Conservation (phyloP, 2,888 invertebrate genomes). For the Dasypogon diadema region DNA sequence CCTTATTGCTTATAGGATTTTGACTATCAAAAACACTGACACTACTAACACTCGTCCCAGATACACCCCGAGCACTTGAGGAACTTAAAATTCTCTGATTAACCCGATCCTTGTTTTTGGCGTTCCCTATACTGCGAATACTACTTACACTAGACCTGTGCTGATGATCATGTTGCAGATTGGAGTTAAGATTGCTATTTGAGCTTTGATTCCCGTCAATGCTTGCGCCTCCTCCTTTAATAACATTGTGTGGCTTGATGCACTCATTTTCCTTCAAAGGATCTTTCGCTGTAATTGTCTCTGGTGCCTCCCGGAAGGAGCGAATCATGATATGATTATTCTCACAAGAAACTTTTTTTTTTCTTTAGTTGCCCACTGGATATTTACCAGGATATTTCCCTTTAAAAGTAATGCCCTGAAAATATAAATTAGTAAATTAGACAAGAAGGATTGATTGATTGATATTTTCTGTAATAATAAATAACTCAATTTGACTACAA, state of each 20-base stretch:
- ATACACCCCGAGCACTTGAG: slow-evolving; percentile 56
- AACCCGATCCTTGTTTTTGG: slow-evolving; percentile 56
- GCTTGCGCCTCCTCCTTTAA: not conserved
- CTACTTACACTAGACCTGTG: slow-evolving; percentile 4
- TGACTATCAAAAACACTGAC: slow-evolving; percentile 43
- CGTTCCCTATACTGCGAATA: slow-evolving; percentile 44
- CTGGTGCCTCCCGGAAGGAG: slow-evolving; percentile 56
- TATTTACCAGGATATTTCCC: too few species aligned
- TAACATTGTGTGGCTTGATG: not conserved
- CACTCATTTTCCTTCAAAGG: not conserved
- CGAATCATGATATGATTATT: slow-evolving; percentile 55
- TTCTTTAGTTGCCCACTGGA: too few species aligned
- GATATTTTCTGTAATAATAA: too few species aligned
- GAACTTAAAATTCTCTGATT: slow-evolving; percentile 58
- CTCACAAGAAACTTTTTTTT: slow-evolving; percentile 23
- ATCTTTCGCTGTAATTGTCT: slow-evolving; percentile 35
- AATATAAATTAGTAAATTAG: too few species aligned
- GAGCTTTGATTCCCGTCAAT: slow-evolving; percentile 7
- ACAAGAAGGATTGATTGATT: too few species aligned
- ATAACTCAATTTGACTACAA: too few species aligned
- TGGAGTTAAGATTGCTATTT: slow-evolving; percentile 37
- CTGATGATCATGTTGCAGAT: slow-evolving; percentile 49
- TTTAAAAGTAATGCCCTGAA: too few species aligned
- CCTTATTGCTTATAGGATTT: slow-evolving; percentile 55
- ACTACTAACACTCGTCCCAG: slow-evolving; percentile 50